Base-by-base conservation (phyloP, 2,797 vertebrate genomes). In the Sphaeramia orbicularis region DNA sequence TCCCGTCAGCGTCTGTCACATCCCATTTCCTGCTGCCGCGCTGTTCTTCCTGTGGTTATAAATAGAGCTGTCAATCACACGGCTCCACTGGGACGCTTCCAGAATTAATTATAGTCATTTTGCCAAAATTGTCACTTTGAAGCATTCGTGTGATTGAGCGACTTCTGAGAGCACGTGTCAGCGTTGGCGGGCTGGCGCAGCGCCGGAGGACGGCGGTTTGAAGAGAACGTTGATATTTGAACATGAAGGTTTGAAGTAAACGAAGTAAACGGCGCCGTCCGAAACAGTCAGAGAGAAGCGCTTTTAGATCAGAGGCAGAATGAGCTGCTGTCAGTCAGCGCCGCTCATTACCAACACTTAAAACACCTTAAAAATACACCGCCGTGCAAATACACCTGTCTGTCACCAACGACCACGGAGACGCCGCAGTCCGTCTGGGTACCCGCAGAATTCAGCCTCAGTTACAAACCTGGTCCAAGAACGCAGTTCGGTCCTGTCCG, bases 41-140 rank as follows among this genome's bases (percentile, higher is more conserved):
- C n/a, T n/a, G n/a, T n/a, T n/a, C n/a, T n/a, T n/a, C n/a, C n/a
- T n/a, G n/a, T n/a, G n/a, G n/a, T 57, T 81, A 83, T 74, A 80
- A 87, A 87, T 87, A 87, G 78, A 78, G 71, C 75, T 54, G 83
- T 83, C 83, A 80, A 66, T 87, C 83, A 83, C 0, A 4, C 8
- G 10, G 55, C 18, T 11, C 78, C 74, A 0, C 63, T 54, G 81
- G 85, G 79, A 80, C 71, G 45, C 52, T 7, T 13, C 50, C 19
- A 70, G 65, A 63, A 81, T 64, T 82, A 82, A 86, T 84, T 80
- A 86, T 79, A 83, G 63, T 78, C 72, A 45, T n/a, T 76, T 76
- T 70, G 68, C 52, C 59, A 48, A 78, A 74, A 74, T 19, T 36
- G 13, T 12, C 43, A 19, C 69, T 83, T 80, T 80, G 72, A 83